Evolutionary conservation across 2,113 vertebrate species (phyloP).

Genomic region (Edolisoma coerulescens): DNA sequence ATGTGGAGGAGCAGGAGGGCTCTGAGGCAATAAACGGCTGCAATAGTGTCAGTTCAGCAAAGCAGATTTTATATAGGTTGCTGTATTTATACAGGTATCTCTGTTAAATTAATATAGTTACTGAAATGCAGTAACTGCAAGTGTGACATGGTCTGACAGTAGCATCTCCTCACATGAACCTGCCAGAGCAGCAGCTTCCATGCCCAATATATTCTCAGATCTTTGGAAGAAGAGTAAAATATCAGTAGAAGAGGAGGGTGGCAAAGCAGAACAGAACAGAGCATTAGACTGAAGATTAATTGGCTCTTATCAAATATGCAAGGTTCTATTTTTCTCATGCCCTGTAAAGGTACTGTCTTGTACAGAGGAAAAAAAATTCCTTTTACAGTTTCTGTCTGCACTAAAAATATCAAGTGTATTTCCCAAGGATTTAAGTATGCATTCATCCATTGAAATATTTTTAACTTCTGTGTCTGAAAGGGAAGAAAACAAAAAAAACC

Average conservation of each 20-base stretch:
- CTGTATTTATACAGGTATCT: background rate
- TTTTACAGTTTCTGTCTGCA: background rate
- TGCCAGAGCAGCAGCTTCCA: background rate
- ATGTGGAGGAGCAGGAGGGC: background rate
- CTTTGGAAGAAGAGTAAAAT: background rate
- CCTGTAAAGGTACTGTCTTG: background rate
- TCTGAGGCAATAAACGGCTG: background rate
- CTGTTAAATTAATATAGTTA: constrained; percentile 29
- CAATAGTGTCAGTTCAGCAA: background rate
- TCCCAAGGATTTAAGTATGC: background rate
- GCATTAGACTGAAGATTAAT: background rate
- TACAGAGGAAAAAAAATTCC: background rate
- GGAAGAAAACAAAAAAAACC: rapidly evolving
- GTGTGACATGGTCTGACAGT: background rate
- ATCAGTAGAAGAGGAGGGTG: background rate
- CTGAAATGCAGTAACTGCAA: constrained; percentile 17
- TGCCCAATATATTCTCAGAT: background rate
- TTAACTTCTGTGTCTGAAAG: background rate
- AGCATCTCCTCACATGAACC: background rate
- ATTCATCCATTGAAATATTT: background rate
- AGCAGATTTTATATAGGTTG: background rate
- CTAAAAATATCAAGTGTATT: background rate
- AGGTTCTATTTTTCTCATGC: background rate
- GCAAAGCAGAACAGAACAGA: background rate
- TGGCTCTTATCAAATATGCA: background rate